Evolutionary conservation across 2,797 vertebrate species (phyloP), one percentile per base, ranked within the genome.

Genomic region (Scyliorhinus canicula): DNA sequence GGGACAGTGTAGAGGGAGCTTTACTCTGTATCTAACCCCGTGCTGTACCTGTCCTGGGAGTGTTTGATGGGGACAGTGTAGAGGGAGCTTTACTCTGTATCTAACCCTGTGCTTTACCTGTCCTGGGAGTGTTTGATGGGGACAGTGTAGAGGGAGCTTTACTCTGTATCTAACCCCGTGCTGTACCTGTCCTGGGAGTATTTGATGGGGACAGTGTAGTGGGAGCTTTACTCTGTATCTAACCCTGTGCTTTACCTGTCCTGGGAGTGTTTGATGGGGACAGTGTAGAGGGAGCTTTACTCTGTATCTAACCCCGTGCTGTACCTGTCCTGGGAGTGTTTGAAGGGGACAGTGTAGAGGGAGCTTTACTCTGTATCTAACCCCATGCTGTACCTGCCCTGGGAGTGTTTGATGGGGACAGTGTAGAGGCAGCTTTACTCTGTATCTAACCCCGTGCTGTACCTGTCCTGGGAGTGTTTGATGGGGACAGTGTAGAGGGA

Each of bases 151-250:
- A 52, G 12, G 12, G 28, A 90, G 86, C 31, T 90, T 90, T 90
- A 90, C 86, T 88, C 85, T 90, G 28, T 90, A 55, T 90, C 86
- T 90, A 60, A 57, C 28, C 52, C n/a, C n/a, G n/a, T n/a, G n/a
- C 47, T 21, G 86, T 90, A 24, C 21, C 79, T 82, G 40, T 8
- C 40, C 40, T 82, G 79, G 79, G 79, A 82, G 40, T 35, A 11
- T 60, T 60, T 55, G 52, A 63, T 65, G 88, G 35, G 14, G 88
- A 8, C 5, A 7, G 0, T 21, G 57, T 50, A 35, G 84, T 12
- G 31, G 50, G 67, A 69, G 67, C 24, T 28, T 28, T 86, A 35
- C 12, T 35, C 50, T 55, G 26, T 86, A 26, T 86, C 47, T 28
- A 52, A 31, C 24, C 50, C 26, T 26, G 1, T 69, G 26, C 84